Evolutionary conservation across 2,888 invertebrate genomes (phyloP), one percentile per base, ranked within the genome.

Genomic region (Melipona beecheii): DNA sequence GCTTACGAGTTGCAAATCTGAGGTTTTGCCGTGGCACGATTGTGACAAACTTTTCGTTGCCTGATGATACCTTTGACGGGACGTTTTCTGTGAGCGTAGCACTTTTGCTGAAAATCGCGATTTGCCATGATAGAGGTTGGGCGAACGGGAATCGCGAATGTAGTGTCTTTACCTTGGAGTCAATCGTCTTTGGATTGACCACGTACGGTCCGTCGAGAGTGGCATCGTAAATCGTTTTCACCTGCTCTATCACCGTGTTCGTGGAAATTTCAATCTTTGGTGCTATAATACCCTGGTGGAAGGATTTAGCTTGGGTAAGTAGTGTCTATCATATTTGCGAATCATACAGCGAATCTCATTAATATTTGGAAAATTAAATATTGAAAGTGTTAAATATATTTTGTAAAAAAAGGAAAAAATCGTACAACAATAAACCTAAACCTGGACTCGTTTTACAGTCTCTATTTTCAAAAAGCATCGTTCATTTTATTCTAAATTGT

Each of bases 221-320:
- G 21, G 74, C 64, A 70, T 90, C 85, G 76, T 91, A 92, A 60
- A 95, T 83, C 43, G 89, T 89, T 5, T 86, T 43, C 4, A 96
- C 95, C 93, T 97, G 97, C 92, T 97, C 96, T 79, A 97, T 96
- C 0, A 96, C 95, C 3, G 97, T 96, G 92, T 96, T 96, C 0
- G 97, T 97, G 5, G 96, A 95, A 78, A 97, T 95, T 94, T 97
- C 97, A 79, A 97, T 96, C 95, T 97, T 97, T 0, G 97, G 97
- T 2, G 96, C 96, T 68, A 97, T 94, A 65, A 97, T 97, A 70
- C 97, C 97, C 97, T 97, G 90, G 15, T n/a, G 56, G 15, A 15
- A 58, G n/a, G n/a, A 4, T 58, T n/a, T 15, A 5, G 5, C 2
- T 58, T 2, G n/a, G n/a, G 36, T 36, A 36, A 36, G 36, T 9